Evolutionary conservation across 2,113 vertebrate species (phyloP), one percentile per base, ranked within the genome.

Genomic region (Callionymus lyra): DNA sequence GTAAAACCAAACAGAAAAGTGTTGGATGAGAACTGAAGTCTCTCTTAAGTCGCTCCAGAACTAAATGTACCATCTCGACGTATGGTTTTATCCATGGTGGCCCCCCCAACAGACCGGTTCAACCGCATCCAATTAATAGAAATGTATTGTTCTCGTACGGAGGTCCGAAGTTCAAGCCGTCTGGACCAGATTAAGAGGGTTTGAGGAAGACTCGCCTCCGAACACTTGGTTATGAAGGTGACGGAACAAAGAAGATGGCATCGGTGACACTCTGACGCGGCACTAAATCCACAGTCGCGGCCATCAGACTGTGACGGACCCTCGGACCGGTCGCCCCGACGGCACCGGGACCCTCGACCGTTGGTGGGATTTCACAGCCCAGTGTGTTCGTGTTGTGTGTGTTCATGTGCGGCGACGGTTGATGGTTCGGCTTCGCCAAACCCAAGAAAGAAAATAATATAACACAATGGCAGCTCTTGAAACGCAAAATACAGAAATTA

Each of bases 241-340:
- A 44, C 44, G 14, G 50, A 41, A 36, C 50, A 55, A 41, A 16
- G 19, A 35, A 11, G 21, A 9, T 44, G 50, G 39, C 44, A 19
- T 36, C 36, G 58, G 61, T 64, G 59, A 48, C 63, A 37, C 34
- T 11, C 15, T 49, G 43, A 50, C 43, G 44, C 21, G 34, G 59
- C 12, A 36, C 47, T 61, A 55, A n/a, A 71, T 48, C 38, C 44
- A 37, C 34, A 13, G 41, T 45, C 46, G 63, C 21, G 1, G 47
- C 66, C 63, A 77, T 65, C 42, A 74, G 65, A 79, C 70, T 63
- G 71, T 69, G 79, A 80, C 68, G 64, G 71, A 79, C 69, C 72
- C 47, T 47, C 13, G 53, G 65, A 47, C 44, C 57, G 70, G 58
- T 68, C 67, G 76, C 53, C 55, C 59, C 68, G 61, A 70, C 48